Percentiles rank a stretch among this genome's conserved stretches.
These are phyloP conservation scores for Acanthosoma haemorrhoidale DNA, from an alignment of 2,888 invertebrate species.

Conservation along the genomic window DNA sequence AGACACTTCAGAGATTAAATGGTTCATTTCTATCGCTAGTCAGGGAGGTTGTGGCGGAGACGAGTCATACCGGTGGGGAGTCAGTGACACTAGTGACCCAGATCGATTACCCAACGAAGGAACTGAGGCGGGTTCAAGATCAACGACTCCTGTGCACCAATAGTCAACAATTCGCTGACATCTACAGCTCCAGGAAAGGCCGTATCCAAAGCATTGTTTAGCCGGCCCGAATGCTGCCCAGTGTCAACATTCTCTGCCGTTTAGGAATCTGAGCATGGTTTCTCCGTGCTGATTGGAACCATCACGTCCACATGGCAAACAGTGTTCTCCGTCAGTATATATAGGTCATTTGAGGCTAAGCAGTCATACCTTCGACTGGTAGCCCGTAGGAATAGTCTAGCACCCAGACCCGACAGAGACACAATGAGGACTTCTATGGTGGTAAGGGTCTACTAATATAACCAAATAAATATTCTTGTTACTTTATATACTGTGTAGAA, in stretches of 20 bases:
- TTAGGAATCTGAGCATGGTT: background rate
- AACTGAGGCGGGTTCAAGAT: background rate
- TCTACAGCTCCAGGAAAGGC: too few species aligned
- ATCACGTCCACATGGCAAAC: background rate
- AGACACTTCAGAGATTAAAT: too few species aligned
- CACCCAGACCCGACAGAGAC: background rate
- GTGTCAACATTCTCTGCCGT: background rate
- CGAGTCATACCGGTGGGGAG: background rate
- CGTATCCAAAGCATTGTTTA: background rate
- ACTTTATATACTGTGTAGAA: too few species aligned
- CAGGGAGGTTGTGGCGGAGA: too few species aligned
- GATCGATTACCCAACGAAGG: background rate
- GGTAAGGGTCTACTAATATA: too few species aligned
- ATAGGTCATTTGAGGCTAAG: background rate
- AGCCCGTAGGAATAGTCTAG: background rate
- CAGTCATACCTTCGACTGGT: background rate
- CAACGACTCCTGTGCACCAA: too few species aligned
- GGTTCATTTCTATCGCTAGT: too few species aligned
- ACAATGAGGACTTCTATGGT: background rate
- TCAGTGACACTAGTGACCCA: conserved; percentile 2
- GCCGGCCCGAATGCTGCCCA: background rate
- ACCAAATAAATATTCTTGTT: too few species aligned
- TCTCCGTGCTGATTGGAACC: background rate
- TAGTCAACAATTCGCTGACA: too few species aligned
- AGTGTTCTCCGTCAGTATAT: background rate